Percentiles rank a stretch among this genome's conserved stretches.
Evolutionary conservation across 2,113 vertebrate species (phyloP).

Genomic region (Peromyscus polionotus): DNA sequence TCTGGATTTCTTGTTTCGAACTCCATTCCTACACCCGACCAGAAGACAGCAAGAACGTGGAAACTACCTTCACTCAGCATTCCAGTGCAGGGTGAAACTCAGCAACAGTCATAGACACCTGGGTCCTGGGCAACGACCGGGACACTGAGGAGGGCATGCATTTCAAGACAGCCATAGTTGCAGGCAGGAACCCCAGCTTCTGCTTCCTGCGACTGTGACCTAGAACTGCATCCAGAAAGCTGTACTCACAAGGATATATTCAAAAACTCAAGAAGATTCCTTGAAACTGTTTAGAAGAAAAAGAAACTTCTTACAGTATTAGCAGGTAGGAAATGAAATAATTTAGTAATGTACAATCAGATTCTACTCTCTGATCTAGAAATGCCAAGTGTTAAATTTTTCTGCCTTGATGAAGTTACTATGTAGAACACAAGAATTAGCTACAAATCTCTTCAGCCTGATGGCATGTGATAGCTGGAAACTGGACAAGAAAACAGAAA

Average conservation of each 20-base stretch:
- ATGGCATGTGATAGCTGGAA: background rate
- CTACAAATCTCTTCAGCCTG: conserved; percentile 40
- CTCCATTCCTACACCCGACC: background rate
- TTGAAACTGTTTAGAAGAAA: background rate
- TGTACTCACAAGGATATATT: background rate
- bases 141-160: background rate
- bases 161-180: background rate
- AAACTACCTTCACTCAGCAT: background rate
- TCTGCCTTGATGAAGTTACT: background rate
- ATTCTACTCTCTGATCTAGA: background rate
- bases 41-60: background rate
- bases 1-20: background rate
- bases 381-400: background rate
- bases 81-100: background rate
- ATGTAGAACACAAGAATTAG: conserved; percentile 12
- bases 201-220: background rate
- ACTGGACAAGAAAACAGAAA: background rate
- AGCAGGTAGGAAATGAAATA: background rate
- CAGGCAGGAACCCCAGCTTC: background rate
- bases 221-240: background rate
- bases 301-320: background rate
- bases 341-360: conserved; percentile 11
- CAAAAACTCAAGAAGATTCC: background rate
- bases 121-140: background rate
- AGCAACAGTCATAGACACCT: background rate